phyloP scores from a whole-genome alignment of 2,113 vertebrate genomes.

The Montifringilla adamsi region DNA sequence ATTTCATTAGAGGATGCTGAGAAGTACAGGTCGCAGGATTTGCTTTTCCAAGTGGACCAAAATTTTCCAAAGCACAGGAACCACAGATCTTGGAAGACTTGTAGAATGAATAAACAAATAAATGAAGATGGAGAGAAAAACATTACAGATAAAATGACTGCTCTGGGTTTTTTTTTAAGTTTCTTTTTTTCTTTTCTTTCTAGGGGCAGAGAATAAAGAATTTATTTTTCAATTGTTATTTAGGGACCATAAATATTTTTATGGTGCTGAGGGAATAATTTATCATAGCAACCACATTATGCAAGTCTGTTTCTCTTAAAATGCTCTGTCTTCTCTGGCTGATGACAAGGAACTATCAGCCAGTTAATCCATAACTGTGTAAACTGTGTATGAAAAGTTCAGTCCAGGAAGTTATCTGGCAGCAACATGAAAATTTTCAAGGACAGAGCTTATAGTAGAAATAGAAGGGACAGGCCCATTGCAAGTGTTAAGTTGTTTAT shows the following conservation, averaged over 20 bases:
- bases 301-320: conserved; percentile 17
- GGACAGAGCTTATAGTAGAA: background rate
- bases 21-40: background rate
- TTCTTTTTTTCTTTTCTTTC: background rate
- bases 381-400: background rate
- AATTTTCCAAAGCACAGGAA: background rate
- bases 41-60: background rate
- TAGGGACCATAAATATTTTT: conserved; percentile 36
- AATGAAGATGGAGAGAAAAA: background rate
- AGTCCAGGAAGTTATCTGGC: conserved; percentile 3
- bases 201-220: background rate
- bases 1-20: background rate
- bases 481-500: background rate
- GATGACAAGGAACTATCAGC: conserved; percentile 39
- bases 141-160: background rate
- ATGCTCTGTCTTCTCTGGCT: background rate
- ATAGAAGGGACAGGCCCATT: background rate
- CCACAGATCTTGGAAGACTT: background rate
- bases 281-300: conserved; percentile 6
- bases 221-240: conserved; percentile 26
- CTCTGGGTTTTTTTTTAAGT: background rate
- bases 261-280: background rate
- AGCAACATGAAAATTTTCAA: background rate
- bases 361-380: conserved; percentile 30
- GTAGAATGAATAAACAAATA: background rate